These are phyloP conservation scores for Gymnoscopelus microlampas DNA, from an alignment of 2,797 vertebrate species.

Conservation along the genomic window DNA sequence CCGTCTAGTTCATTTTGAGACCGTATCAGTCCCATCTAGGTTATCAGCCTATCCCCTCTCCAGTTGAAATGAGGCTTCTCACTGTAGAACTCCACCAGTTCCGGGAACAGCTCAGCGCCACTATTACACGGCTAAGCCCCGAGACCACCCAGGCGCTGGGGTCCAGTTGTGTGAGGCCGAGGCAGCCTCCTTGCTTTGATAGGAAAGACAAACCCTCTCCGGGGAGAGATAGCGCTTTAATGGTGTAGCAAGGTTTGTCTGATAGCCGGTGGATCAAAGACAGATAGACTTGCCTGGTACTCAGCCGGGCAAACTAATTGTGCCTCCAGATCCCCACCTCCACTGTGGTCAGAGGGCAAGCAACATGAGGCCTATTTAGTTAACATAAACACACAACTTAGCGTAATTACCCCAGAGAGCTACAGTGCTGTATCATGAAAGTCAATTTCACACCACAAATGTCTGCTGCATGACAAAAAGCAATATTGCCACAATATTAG, in stretches of 20 bases:
- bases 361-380: constrained; percentile 74
- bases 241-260: constrained; percentile 51
- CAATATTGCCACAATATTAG: constrained; percentile 2
- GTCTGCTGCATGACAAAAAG: constrained; percentile 28
- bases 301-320: constrained; percentile 28
- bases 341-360: constrained; percentile 57
- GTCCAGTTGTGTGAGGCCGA: constrained; percentile 66
- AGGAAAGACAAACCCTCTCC: constrained; percentile 65
- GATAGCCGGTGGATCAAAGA: constrained; percentile 64
- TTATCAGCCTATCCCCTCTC: constrained; percentile 63
- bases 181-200: constrained; percentile 67
- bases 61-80: constrained; percentile 74
- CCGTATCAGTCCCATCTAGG: constrained; percentile 67
- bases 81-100: constrained; percentile 65
- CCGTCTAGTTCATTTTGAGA: constrained; percentile 37
- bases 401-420: constrained; percentile 74
- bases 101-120: constrained; percentile 70
- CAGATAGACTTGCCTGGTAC: constrained; percentile 36
- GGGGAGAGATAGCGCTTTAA: constrained; percentile 62
- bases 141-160: constrained; percentile 79
- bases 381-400: constrained; percentile 79
- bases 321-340: constrained; percentile 18
- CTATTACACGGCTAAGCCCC: constrained; percentile 63
- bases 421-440: constrained; percentile 68
- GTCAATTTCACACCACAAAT: constrained; percentile 74